A percentile compares a stretch with the other conserved stretches of the same genome.
Conservation (phyloP, 2,113 vertebrate genomes). For the Planiliza haematocheilus region DNA sequence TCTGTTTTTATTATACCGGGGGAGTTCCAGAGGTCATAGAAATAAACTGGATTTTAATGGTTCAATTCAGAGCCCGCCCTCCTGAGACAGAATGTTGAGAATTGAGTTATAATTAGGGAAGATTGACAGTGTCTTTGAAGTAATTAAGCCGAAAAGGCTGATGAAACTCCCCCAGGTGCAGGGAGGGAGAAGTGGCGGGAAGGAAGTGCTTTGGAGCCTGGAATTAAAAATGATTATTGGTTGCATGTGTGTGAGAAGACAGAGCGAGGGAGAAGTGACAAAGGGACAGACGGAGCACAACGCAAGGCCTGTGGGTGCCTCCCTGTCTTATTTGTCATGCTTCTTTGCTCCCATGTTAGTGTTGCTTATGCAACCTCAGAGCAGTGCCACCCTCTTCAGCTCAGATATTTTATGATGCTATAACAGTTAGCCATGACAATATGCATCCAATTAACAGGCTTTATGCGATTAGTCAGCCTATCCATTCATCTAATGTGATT, state of each 20-base stretch:
- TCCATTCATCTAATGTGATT: conserved; percentile 78
- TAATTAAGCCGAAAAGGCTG: conserved; percentile 77
- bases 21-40: conserved; percentile 51
- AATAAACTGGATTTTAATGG: conserved; percentile 64
- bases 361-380: conserved; percentile 54
- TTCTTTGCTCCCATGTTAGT: conserved; percentile 60
- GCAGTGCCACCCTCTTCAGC: conserved; percentile 53
- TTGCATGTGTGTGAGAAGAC: conserved; percentile 42
- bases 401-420: conserved; percentile 65
- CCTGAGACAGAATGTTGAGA: conserved; percentile 55
- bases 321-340: conserved; percentile 66
- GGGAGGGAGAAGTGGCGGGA: conserved; percentile 33
- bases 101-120: conserved; percentile 77
- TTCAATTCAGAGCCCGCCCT: conserved; percentile 65
- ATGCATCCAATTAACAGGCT: conserved; percentile 81
- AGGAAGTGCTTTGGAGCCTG: conserved; percentile 51
- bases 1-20: conserved; percentile 54
- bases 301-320: conserved; percentile 37
- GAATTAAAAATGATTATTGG: conserved; percentile 71
- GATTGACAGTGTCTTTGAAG: conserved; percentile 80
- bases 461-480: conserved; percentile 77
- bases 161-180: conserved; percentile 74
- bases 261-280: conserved; percentile 34
- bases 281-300: conserved; percentile 10
- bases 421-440: conserved; percentile 79